phyloP scores from a whole-genome alignment of 1,140 invertebrate species.

The Lasioglossum baleicum region DNA sequence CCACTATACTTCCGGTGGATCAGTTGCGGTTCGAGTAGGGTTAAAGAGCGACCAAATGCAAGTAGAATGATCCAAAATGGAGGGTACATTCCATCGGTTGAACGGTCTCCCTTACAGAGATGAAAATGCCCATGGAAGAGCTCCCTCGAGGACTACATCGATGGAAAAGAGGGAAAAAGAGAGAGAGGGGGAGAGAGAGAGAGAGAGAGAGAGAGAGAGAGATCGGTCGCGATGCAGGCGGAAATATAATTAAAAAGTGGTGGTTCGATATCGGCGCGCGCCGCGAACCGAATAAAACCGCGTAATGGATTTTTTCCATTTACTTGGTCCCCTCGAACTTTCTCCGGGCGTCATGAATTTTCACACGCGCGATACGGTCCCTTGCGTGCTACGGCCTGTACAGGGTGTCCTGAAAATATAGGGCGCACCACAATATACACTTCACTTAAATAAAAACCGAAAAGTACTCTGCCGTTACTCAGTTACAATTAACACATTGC shows the following conservation, averaged over 20 bases:
- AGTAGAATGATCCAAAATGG: not conserved
- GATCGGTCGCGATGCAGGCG: not conserved
- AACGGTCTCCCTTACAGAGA: not conserved
- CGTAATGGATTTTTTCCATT: conserved; percentile 57
- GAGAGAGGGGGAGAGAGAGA: not conserved
- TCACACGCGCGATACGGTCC: conserved; percentile 17
- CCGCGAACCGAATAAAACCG: conserved; percentile 35
- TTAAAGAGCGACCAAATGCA: not conserved
- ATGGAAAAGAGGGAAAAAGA: too few species aligned
- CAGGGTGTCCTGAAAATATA: too few species aligned
- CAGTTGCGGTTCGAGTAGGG: not conserved
- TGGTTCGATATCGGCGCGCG: conserved; percentile 19
- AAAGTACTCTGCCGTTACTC: too few species aligned
- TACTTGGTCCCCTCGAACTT: conserved; percentile 21
- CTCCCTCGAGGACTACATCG: not conserved
- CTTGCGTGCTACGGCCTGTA: not conserved
- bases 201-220: not conserved
- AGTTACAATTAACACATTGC: too few species aligned
- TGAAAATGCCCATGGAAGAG: conserved; percentile 6
- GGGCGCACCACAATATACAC: too few species aligned
- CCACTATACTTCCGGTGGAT: too few species aligned
- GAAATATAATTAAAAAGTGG: conserved; percentile 47
- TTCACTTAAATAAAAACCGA: too few species aligned
- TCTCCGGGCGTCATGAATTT: conserved; percentile 37
- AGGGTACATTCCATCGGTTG: not conserved